These are phyloP conservation scores for Eriocheir sinensis DNA, from an alignment of 1,140 invertebrate genomes.

Conservation along the genomic window DNA sequence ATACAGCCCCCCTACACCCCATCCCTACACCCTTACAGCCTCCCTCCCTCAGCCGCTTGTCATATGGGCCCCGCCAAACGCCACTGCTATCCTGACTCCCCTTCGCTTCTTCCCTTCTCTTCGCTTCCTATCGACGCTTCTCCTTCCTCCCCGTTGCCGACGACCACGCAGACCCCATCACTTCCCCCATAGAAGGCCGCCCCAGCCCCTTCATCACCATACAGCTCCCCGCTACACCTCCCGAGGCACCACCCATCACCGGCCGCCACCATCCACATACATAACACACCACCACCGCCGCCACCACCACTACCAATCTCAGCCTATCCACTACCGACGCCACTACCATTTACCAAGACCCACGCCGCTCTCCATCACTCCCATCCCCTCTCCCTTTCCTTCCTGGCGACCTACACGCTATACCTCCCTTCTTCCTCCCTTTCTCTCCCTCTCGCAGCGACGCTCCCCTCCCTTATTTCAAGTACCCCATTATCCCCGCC, in stretches of 20 bases:
- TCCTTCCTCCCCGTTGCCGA: background rate
- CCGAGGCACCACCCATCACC: conserved; percentile 45
- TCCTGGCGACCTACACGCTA: background rate
- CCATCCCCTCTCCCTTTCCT: conserved; percentile 19
- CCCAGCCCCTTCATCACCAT: background rate
- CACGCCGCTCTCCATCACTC: conserved; percentile 11
- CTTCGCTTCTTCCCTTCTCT: background rate
- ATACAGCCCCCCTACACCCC: background rate
- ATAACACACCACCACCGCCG: conserved; percentile 18
- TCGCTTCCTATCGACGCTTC: background rate
- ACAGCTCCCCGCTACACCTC: background rate
- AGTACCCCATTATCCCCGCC: conserved; percentile 12
- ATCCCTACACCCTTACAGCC: background rate
- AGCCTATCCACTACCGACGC: conserved; percentile 24
- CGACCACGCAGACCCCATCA: background rate
- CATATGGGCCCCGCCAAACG: background rate
- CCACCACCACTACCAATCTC: background rate
- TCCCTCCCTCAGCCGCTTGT: background rate
- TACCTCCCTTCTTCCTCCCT: conserved; percentile 2
- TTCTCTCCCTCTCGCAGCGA: background rate
- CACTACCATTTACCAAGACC: conserved; percentile 12
- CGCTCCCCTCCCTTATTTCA: conserved; percentile 1
- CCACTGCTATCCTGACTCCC: conserved; percentile 2
- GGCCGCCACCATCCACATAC: conserved; percentile 12
- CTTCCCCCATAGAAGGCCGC: background rate